Base-by-base conservation (phyloP, 1,140 invertebrate genomes). In the Drosophila yakuba region DNA sequence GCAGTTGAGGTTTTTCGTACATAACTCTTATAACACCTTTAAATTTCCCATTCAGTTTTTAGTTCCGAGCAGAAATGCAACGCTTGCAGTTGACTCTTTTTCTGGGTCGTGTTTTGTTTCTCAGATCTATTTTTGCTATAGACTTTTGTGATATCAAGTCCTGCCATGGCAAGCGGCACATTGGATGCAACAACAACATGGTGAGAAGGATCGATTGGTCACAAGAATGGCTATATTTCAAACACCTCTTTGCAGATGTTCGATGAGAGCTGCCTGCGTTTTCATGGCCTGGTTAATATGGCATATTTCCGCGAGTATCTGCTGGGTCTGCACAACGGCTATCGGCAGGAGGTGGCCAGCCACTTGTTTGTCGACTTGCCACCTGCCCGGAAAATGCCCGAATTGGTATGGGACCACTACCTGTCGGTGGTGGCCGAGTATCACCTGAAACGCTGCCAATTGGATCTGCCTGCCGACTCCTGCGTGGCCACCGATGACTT, bases 171-270 rank as follows among this genome's bases (percentile, higher is more conserved):
- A 39, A 41, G 2, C 8, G 2, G 0, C 84, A 89, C 44, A 51
- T 89, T 7, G 84, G 80, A 0, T 89, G 85, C n/a, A 45, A 78
- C 6, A 89, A 89, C 41, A 59, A 32, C 25, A 43, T 80, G 85
- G 85, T 89, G 43, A 78, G 69, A 7, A 14, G 11, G 12, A 3
- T 14, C 3, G 12, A 39, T 12, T 15, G 5, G 6, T 1, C 8
- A 2, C 8, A 14, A 11, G 4, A 15, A 3, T 20, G 20, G 20
- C 20, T 20, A 20, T 2, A 14, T 14, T 39, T n/a, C 4, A 20
- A 17, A 10, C 4, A 12, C 11, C 7, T 3, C 11, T 55, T 35
- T 28, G 1, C 4, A 89, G 85, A 80, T 47, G 12, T 89, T 89
- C 48, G 41, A 66, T 20, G 2, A 20, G 0, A 90, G 57, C 7